Base-by-base conservation (phyloP, 1,140 invertebrate genomes). In the Diachasma alloeum region DNA sequence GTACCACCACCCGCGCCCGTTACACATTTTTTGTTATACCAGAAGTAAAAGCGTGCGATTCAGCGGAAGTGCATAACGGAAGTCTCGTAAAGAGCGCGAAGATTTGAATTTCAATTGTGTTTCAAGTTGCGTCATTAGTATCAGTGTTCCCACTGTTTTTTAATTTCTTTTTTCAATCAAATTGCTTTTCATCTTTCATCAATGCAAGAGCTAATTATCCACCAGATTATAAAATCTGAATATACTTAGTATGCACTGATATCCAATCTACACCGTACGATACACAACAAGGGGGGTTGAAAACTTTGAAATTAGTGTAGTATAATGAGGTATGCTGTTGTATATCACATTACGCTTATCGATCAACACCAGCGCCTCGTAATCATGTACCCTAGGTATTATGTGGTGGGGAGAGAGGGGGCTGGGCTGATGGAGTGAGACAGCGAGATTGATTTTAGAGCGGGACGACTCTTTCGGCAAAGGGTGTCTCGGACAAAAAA, bases 291-390 rank as follows among this genome's bases (percentile, higher is more conserved):
- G 59, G 59, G 59, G 59, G 24, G 19, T 24, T n/a, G 24, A 63
- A 26, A 63, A 31, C 24, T 63, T 26, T 24, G 24, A 63, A 63
- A 63, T 63, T 63, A 63, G 59, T 63, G 59, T 63, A 63, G 24
- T 19, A 63, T 63, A 63, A 63, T 63, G 59, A 63, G 59, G 24
- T 63, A 26, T 15, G 59, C 24, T 63, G 59, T 31, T 63, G 59
- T 63, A 63, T 63, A 63, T 63, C 59, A 63, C 59, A 63, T 63
- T 63, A 63, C 59, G 24, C 59, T 63, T 24, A 63, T 63, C 59
- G 59, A 63, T 63, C 59, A 63, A 63, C 24, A 26, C 59, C 11
- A 63, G 59, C 59, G 59, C 59, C 59, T 63, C 22, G 59, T 26
- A 63, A 63, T 63, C 59, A 31, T 63, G 59, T 63, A 63, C 15